Conservation (phyloP, 2,888 invertebrate genomes). For the Hirtodrosophila histrioides region DNA sequence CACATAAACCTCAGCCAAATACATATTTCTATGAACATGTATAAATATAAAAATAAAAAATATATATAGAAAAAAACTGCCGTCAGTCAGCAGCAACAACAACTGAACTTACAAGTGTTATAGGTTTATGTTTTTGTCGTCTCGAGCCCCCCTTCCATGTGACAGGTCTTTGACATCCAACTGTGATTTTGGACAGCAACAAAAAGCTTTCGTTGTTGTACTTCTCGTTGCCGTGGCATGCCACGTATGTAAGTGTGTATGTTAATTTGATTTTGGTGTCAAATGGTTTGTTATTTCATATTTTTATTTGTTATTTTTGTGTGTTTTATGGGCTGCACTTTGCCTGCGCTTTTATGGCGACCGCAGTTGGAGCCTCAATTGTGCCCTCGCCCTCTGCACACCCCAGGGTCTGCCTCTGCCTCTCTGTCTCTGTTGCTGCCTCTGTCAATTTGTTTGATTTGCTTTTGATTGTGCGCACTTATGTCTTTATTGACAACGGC, state of each 20-base stretch:
- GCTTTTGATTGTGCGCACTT: constrained; percentile 74
- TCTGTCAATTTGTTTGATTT: constrained; percentile 65
- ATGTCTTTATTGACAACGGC: constrained; percentile 73
- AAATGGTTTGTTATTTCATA: constrained; percentile 59
- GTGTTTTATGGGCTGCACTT: constrained; percentile 65
- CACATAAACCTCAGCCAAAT: constrained; percentile 26
- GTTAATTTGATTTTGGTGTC: constrained; percentile 78
- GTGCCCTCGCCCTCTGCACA: constrained; percentile 19
- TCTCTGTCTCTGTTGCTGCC: constrained; percentile 15
- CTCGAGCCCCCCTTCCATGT: constrained; percentile 20
- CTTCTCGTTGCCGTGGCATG: constrained; percentile 8
- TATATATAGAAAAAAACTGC: constrained; percentile 14
- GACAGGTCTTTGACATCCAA: constrained; percentile 68
- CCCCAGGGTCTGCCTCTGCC: too few species aligned
- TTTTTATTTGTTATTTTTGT: constrained; percentile 17
- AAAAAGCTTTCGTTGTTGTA: constrained; percentile 29
- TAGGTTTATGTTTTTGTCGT: constrained; percentile 23
- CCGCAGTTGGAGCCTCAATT: constrained; percentile 33
- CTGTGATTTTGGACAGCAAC: constrained; percentile 58
- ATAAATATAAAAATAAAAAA: constrained; percentile 8
- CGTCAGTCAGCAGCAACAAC: constrained; percentile 26
- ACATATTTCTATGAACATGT: constrained; percentile 39
- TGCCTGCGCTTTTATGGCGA: constrained; percentile 65
- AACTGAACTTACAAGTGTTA: constrained; percentile 56
- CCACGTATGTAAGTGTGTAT: constrained; percentile 66